A percentile compares a stretch with the other conserved stretches of the same genome.
Evolutionary conservation across 2,797 vertebrate species (phyloP).

Genomic region (Phalanger gymnotis): DNA sequence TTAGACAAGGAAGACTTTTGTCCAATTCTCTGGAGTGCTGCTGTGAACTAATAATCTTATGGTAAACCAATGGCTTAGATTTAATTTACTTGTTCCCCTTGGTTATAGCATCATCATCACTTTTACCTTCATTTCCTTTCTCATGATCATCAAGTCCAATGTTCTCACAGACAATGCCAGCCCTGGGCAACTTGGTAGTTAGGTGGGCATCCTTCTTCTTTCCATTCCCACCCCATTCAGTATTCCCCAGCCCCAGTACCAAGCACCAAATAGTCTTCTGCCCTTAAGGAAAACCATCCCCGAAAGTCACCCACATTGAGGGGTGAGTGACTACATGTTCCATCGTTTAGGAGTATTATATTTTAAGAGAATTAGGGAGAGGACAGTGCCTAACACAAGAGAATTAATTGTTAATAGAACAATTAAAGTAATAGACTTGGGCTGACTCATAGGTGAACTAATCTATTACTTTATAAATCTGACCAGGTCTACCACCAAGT

Average conservation of each 20-base stretch:
- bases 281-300: background rate
- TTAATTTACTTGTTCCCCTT: conserved; percentile 9
- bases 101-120: background rate
- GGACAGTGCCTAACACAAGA: background rate
- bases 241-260: background rate
- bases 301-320: background rate
- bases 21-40: background rate
- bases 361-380: background rate
- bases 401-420: background rate
- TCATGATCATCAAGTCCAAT: background rate
- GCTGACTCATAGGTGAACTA: background rate
- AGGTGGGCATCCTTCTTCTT: background rate
- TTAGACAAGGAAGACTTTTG: background rate
- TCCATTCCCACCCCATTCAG: background rate
- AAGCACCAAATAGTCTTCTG: background rate
- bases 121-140: background rate
- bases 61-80: background rate
- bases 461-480: background rate
- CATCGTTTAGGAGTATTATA: background rate
- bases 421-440: background rate
- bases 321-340: background rate
- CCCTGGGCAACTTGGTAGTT: background rate
- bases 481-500: background rate
- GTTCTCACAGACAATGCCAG: background rate
- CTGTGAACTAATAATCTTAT: background rate